Percentiles rank a stretch among this genome's conserved stretches.
Conservation (phyloP, 2,113 vertebrate species). For the Syngnathoides biaculeatus region DNA sequence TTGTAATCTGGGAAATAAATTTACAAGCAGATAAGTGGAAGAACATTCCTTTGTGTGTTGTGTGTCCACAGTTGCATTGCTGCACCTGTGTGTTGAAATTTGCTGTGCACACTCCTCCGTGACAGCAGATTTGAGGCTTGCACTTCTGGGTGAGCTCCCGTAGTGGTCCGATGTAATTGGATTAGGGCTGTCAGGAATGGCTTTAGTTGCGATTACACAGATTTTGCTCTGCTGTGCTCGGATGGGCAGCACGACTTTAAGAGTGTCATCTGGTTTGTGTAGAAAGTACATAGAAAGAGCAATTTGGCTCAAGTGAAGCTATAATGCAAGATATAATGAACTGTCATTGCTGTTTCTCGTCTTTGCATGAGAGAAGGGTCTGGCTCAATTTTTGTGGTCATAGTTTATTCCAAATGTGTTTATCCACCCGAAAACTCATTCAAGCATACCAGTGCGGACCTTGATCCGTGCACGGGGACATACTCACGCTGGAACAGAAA, state of each 20-base stretch:
- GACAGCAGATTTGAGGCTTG: conserved; percentile 9
- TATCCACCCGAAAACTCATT: background rate
- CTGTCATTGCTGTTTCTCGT: background rate
- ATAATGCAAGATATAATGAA: background rate
- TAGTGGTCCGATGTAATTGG: conserved; percentile 56
- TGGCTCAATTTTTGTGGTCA: background rate
- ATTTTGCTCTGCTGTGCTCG: conserved; percentile 51
- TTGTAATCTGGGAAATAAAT: background rate
- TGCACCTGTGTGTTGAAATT: background rate
- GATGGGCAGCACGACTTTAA: conserved; percentile 52
- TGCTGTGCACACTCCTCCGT: background rate
- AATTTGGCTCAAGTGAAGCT: conserved; percentile 14
- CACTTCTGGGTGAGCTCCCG: conserved; percentile 32
- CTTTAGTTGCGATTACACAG: conserved; percentile 69
- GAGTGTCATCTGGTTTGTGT: conserved; percentile 49
- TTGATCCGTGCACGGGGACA: background rate
- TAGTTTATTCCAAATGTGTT: background rate
- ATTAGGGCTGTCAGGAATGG: conserved; percentile 56
- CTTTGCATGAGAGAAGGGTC: background rate
- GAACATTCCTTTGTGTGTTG: background rate
- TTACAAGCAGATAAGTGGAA: too few species aligned
- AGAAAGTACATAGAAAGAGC: conserved; percentile 26
- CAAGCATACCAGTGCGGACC: background rate
- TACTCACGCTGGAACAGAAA: background rate
- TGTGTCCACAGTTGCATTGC: background rate